Evolutionary conservation across 2,888 invertebrate genomes (phyloP).

Genomic region (Octonoba sinensis): DNA sequence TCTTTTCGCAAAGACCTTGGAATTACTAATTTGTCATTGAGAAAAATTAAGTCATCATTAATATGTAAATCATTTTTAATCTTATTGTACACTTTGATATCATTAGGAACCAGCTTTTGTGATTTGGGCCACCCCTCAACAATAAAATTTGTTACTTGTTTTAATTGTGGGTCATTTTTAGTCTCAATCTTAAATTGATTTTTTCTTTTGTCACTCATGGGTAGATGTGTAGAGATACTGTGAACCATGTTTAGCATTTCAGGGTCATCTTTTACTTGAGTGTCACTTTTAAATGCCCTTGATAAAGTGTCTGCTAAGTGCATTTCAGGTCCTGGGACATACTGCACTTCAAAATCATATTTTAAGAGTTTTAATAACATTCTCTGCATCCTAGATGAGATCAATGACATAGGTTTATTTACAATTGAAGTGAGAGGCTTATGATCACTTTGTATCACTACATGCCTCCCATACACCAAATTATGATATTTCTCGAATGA

Average conservation of each 20-base stretch:
- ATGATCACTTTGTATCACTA: conserved; percentile 17
- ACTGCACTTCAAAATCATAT: not conserved
- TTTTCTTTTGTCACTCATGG: conserved; percentile 11
- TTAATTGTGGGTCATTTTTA: not conserved
- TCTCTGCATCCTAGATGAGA: not conserved
- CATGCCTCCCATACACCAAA: too few relatives aligned
- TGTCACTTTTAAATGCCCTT: too few relatives aligned
- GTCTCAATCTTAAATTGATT: conserved; percentile 12
- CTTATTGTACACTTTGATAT: too few relatives aligned
- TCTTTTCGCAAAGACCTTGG: too few relatives aligned
- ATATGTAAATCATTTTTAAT: too few relatives aligned
- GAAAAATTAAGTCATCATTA: too few relatives aligned
- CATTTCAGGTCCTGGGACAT: conserved; percentile 16
- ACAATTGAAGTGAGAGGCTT: conserved; percentile 14
- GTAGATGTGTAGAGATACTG: not conserved
- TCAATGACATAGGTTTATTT: not conserved
- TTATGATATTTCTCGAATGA: too few relatives aligned
- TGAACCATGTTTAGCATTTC: not conserved
- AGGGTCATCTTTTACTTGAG: conserved; percentile 4
- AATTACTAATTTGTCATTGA: too few relatives aligned
- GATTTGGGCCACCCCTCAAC: not conserved
- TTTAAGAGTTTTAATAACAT: conserved; percentile 17
- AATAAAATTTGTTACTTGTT: not conserved
- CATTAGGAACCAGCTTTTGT: too few relatives aligned
- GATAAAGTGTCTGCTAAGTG: conserved; percentile 19